phyloP scores from a whole-genome alignment of 2,888 invertebrate genomes.

The Trichopria drosophilae region DNA sequence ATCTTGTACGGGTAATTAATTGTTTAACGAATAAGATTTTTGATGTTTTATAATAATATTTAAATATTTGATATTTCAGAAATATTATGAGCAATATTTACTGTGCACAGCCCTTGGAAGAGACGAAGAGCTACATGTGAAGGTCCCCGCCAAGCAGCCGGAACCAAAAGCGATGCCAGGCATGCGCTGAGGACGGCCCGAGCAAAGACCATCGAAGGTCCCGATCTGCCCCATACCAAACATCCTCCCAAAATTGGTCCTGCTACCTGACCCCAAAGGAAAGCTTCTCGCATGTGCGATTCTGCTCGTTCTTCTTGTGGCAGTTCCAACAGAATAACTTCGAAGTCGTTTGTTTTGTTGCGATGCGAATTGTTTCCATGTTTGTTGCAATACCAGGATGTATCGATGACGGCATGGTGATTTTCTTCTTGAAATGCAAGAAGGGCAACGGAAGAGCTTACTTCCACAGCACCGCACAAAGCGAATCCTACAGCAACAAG shows the following conservation, averaged over 20 bases:
- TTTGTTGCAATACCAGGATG: constrained; percentile 57
- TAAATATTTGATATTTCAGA: no score
- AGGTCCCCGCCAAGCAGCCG: constrained; percentile 64
- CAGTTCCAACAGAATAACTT: constrained; percentile 56
- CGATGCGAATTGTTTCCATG: constrained; percentile 54
- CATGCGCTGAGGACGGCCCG: constrained; percentile 64
- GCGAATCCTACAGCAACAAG: constrained; percentile 63
- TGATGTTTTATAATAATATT: background rate
- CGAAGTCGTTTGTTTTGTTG: constrained; percentile 54
- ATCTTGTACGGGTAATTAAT: background rate
- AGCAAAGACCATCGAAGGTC: constrained; percentile 63
- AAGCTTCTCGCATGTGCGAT: constrained; percentile 63
- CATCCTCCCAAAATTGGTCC: constrained; percentile 63
- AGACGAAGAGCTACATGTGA: constrained; percentile 63
- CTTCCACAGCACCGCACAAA: constrained; percentile 63
- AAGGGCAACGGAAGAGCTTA: constrained; percentile 63
- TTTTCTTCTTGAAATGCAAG: constrained; percentile 60
- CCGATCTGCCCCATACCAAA: constrained; percentile 62
- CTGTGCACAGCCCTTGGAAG: constrained; percentile 64
- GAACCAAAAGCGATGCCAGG: constrained; percentile 61
- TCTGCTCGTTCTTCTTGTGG: constrained; percentile 63
- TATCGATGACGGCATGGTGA: constrained; percentile 56
- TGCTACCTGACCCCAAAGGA: constrained; percentile 64
- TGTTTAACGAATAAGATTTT: constrained; percentile 1
- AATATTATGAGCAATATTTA: no score